Evolutionary conservation across 2,888 invertebrate genomes (phyloP).

Genomic region (Drosophila kokeensis): DNA sequence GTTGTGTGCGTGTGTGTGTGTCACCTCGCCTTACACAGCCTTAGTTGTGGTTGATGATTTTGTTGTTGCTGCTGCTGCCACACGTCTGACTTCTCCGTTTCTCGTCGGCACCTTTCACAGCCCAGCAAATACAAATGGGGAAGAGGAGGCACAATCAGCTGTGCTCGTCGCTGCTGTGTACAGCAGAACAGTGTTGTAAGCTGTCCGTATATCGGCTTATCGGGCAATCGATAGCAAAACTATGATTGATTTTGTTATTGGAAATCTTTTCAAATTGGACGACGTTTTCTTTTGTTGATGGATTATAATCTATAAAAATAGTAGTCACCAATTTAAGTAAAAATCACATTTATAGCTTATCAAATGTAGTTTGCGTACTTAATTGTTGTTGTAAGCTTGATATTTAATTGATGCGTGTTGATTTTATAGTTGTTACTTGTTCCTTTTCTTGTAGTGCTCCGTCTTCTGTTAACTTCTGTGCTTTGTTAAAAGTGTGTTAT

Average conservation of each 20-base stretch:
- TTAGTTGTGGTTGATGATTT: constrained; percentile 12
- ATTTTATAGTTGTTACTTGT: constrained; percentile 30
- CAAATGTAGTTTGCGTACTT: constrained; percentile 43
- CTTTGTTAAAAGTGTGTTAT: constrained; percentile 36
- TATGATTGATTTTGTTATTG: constrained; percentile 1
- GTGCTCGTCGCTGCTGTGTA: constrained; percentile 37
- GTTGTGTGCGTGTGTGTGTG: constrained; percentile 45
- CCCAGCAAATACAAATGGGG: constrained; percentile 46
- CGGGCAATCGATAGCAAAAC: constrained; percentile 56
- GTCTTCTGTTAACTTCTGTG: constrained; percentile 36
- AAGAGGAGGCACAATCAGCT: constrained; percentile 57
- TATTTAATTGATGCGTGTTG: constrained; percentile 23
- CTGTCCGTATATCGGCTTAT: constrained; percentile 39
- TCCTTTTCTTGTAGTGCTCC: constrained; percentile 45
- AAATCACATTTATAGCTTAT: constrained; percentile 44
- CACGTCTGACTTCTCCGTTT: constrained; percentile 39
- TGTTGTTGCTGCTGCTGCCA: constrained; percentile 33
- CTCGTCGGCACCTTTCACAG: constrained; percentile 43
- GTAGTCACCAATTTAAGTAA: constrained; percentile 50
- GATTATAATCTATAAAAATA: constrained; percentile 59
- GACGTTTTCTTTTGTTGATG: constrained; percentile 28
- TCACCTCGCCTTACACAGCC: constrained; percentile 63
- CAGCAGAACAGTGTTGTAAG: constrained; percentile 60
- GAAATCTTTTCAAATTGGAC: constrained; percentile 42
- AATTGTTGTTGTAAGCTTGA: constrained; percentile 22